Evolutionary conservation across 2,113 vertebrate genomes (phyloP).

Genomic region (Xenus cinereus): DNA sequence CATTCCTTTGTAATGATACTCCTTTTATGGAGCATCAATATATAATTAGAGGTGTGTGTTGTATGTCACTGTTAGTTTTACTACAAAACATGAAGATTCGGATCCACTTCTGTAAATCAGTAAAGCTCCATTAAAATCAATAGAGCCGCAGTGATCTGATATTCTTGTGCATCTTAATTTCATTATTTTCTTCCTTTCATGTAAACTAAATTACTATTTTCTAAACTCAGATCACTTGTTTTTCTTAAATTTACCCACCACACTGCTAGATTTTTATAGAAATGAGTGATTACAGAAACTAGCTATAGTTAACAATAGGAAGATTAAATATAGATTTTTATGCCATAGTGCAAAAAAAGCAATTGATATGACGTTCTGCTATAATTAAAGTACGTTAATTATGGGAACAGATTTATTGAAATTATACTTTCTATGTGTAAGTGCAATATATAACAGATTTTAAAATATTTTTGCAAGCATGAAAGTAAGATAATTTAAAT

Average conservation of each 20-base stretch:
- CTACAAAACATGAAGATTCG: not conserved
- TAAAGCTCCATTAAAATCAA: not conserved
- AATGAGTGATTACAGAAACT: not conserved
- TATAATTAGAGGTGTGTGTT: not conserved
- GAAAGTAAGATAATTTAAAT: not conserved
- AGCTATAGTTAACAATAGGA: not conserved
- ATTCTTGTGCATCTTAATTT: not conserved
- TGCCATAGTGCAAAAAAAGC: not conserved
- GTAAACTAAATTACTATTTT: not conserved
- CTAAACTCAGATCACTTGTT: not conserved
- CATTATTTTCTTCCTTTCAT: not conserved
- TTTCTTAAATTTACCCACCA: not conserved
- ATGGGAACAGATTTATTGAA: conserved; percentile 10
- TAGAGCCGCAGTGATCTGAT: not conserved
- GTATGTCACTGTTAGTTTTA: not conserved
- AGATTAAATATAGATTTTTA: not conserved
- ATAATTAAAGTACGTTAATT: conserved; percentile 31
- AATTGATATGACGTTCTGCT: not conserved
- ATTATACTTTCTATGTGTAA: not conserved
- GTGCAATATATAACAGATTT: conserved; percentile 2
- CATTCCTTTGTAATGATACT: not conserved
- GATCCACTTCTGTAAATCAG: not conserved
- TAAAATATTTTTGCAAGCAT: not conserved
- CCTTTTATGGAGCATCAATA: not conserved
- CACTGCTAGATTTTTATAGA: not conserved